These are phyloP conservation scores for Miniopterus natalensis DNA, from an alignment of 2,113 vertebrate genomes.

Conservation along the genomic window DNA sequence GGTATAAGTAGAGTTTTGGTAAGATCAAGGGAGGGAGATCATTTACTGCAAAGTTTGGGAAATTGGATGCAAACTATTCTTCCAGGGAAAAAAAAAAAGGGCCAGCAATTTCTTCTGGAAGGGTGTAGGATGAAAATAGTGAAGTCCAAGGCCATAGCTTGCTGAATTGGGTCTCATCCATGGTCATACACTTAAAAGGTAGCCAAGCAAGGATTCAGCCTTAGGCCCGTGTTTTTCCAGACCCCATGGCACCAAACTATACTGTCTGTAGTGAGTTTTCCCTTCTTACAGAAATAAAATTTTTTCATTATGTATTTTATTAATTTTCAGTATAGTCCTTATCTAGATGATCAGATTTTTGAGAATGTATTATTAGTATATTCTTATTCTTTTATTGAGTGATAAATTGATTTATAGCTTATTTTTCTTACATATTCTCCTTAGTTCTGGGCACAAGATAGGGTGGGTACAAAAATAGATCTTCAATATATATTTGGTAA, in stretches of 20 bases:
- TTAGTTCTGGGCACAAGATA: neutral
- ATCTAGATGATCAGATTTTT: neutral
- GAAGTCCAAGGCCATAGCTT: neutral
- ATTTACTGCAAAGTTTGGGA: conserved; percentile 32
- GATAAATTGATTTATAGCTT: neutral
- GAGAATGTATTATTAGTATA: neutral
- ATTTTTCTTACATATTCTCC: neutral
- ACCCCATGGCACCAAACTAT: neutral
- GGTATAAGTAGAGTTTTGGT: neutral
- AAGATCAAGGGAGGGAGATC: neutral
- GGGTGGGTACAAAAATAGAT: neutral
- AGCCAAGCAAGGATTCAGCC: neutral
- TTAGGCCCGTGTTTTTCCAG: neutral
- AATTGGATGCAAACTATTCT: conserved; percentile 25
- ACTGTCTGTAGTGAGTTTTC: conserved; percentile 16
- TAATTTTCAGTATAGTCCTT: conserved; percentile 30
- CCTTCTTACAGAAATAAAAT: neutral
- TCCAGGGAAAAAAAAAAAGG: conserved; percentile 1
- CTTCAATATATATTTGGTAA: neutral
- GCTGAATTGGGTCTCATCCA: neutral
- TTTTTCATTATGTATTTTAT: conserved; percentile 35
- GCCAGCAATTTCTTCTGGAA: conserved; percentile 17
- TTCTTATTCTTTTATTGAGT: neutral
- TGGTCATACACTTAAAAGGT: conserved; percentile 15
- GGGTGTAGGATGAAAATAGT: conserved; percentile 26